Evolutionary conservation across 2,888 invertebrate genomes (phyloP).

Genomic region (Gandaritis pyraliata): DNA sequence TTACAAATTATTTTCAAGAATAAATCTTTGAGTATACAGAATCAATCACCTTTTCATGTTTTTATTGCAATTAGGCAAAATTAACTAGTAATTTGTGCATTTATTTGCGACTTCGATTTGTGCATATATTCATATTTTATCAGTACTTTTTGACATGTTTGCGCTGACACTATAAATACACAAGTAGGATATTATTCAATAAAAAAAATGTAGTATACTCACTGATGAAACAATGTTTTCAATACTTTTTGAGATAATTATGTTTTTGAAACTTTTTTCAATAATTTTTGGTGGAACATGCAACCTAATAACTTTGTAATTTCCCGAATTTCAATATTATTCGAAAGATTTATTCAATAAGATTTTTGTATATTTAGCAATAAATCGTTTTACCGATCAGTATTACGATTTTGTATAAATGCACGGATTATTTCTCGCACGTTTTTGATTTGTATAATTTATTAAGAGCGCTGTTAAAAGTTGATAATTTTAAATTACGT

Average conservation of each 20-base stretch:
- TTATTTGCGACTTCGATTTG: constrained; percentile 32
- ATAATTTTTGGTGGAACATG: background rate
- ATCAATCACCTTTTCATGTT: constrained; percentile 20
- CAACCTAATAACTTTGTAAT: constrained; percentile 3
- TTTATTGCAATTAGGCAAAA: constrained; percentile 34
- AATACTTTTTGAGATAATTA: too few species aligned
- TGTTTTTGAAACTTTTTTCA: background rate
- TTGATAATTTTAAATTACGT: constrained; percentile 80
- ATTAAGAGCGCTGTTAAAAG: constrained; percentile 68
- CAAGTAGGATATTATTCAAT: background rate
- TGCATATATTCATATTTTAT: constrained; percentile 20
- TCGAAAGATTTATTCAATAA: constrained; percentile 22
- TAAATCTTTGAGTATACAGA: constrained; percentile 8
- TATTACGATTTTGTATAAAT: constrained; percentile 54
- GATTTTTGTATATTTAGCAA: constrained; percentile 38
- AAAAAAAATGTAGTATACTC: too few species aligned
- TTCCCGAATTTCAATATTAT: constrained; percentile 2
- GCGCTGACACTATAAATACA: constrained; percentile 16
- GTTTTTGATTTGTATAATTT: constrained; percentile 50
- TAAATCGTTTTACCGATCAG: constrained; percentile 61
- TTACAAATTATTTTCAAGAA: too few species aligned
- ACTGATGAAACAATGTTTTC: too few species aligned
- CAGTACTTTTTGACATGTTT: constrained; percentile 22
- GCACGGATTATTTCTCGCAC: constrained; percentile 40
- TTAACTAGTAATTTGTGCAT: constrained; percentile 35